A percentile compares a stretch with the other conserved stretches of the same genome.
phyloP scores from a whole-genome alignment of 2,888 invertebrate species.

The Agrotis clavis region DNA sequence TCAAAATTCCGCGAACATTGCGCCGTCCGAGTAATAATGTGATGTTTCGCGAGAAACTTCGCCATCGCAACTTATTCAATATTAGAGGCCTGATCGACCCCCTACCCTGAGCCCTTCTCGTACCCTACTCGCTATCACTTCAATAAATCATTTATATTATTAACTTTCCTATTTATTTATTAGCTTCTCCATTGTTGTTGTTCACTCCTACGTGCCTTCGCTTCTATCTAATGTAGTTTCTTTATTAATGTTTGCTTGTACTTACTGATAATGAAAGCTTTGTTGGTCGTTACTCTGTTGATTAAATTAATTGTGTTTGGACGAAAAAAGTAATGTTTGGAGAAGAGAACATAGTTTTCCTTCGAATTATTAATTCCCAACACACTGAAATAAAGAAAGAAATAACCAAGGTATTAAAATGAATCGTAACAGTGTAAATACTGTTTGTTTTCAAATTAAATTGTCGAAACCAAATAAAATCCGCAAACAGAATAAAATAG shows the following conservation, averaged over 20 bases:
- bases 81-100: constrained; percentile 77
- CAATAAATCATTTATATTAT: constrained; percentile 74
- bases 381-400: not conserved
- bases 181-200: constrained; percentile 52
- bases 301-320: constrained; percentile 16
- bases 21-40: constrained; percentile 86
- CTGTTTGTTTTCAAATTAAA: not conserved
- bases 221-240: constrained; percentile 52
- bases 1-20: constrained; percentile 85
- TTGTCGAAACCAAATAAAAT: not conserved
- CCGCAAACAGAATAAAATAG: constrained; percentile 1
- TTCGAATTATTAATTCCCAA: not conserved
- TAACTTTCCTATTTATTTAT: constrained; percentile 66
- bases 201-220: constrained; percentile 47
- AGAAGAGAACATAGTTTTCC: not conserved
- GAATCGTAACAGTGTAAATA: not conserved
- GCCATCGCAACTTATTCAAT: constrained; percentile 89
- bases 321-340: not conserved
- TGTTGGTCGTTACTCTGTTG: constrained; percentile 28
- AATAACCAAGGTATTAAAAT: not conserved
- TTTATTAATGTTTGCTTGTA: constrained; percentile 45
- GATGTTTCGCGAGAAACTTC: constrained; percentile 87
- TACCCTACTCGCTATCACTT: constrained; percentile 69
- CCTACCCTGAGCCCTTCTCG: constrained; percentile 63
- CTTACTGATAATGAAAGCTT: constrained; percentile 35